Base-by-base conservation (phyloP, 2,888 invertebrate genomes). In the Xestobium rufovillosum region DNA sequence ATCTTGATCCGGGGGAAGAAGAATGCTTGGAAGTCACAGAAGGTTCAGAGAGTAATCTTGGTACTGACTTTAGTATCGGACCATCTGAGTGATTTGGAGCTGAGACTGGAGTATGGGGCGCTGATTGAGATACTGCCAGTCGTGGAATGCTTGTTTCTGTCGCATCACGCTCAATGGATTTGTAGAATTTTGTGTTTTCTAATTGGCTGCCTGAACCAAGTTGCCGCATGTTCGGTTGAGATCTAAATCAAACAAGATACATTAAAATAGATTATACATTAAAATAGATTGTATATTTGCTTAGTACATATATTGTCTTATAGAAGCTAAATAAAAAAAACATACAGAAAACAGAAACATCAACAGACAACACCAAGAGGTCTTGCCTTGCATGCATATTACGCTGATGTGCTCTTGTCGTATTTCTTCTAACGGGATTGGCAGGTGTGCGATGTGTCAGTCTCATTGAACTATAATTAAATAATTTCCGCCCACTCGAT, bases 401-500 rank as follows among this genome's bases (percentile, higher is more conserved):
- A 40, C 57, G 56, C 37, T 63, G 58, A 40, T 63, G 61, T 4
- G 70, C 72, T 41, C 73, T 63, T 3, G 75, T 75, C 4, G 75
- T 75, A 44, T 75, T 75, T 28, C 75, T 61, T 10, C 75, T 59
- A 11, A 75, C 69, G 2, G 72, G 73, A 56, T 71, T 71, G 36
- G 57, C 62, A 33, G 64, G 65, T 14, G 63, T 56, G 45, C 68
- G 69, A 45, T 72, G 72, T 1, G 74, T 70, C 4, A 75, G 59
- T 19, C 75, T 63, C 56, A 75, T 72, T 3, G 75, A 75, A 51
- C 73, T 74, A 49, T 73, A 75, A 17, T 71, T 72, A 35, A 69
- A 52, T 26, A 61, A 55, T 48, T 60, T 63, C 23, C 50, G 57
- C 34, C 50, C 49, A n/a, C n/a, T n/a, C 3, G 49, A 50, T 33